Evolutionary conservation across 2,797 vertebrate species (phyloP).

Genomic region (Bradypus variegatus): DNA sequence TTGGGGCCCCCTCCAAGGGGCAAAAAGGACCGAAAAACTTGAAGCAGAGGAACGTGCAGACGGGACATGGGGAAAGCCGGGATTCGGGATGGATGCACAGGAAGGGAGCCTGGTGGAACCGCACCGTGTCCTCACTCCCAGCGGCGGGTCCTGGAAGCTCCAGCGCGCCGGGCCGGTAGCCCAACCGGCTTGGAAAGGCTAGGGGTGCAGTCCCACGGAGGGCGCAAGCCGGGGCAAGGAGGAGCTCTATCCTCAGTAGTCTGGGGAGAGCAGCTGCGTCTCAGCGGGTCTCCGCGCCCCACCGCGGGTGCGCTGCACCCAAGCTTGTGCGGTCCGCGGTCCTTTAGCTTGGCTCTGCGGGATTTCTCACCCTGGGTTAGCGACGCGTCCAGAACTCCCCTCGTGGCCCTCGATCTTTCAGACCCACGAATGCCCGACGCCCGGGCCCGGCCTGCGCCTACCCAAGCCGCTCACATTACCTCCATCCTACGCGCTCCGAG

Average conservation of each 20-base stretch:
- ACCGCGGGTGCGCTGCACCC: accelerated
- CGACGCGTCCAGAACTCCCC: too few species aligned
- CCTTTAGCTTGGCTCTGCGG: not conserved
- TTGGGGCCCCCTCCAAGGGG: not conserved
- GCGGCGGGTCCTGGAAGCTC: not conserved
- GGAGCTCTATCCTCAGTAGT: too few species aligned
- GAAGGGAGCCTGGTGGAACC: not conserved
- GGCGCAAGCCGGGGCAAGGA: not conserved
- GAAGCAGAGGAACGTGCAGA: not conserved
- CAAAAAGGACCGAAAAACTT: not conserved
- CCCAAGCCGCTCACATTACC: not conserved
- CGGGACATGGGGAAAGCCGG: not conserved
- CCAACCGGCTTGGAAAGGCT: not conserved
- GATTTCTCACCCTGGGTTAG: not conserved
- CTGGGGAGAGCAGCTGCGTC: not conserved
- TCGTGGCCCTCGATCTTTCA: not conserved
- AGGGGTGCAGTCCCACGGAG: not conserved
- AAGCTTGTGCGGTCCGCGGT: not conserved
- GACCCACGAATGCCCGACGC: not conserved
- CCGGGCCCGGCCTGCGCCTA: not conserved
- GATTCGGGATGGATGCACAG: not conserved
- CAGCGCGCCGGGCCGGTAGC: accelerated
- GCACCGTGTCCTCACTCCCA: not conserved
- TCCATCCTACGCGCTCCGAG: not conserved
- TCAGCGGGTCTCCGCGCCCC: not conserved